A percentile compares a stretch with the other conserved stretches of the same genome.
These are phyloP conservation scores for Galleria mellonella DNA, from an alignment of 1,140 invertebrate species.

Conservation along the genomic window DNA sequence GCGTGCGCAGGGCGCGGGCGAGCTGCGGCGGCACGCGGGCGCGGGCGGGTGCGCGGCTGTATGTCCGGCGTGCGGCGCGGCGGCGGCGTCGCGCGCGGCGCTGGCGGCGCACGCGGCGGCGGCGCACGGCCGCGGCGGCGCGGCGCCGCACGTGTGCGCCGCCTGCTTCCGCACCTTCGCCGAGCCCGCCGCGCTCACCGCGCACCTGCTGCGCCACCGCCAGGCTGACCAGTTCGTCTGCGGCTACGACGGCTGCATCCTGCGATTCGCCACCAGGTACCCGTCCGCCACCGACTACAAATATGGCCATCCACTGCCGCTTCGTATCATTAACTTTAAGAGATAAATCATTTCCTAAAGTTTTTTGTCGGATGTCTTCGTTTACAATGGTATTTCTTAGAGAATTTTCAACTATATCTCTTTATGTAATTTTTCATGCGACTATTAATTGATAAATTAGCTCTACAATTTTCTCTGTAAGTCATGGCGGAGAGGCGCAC, in stretches of 20 bases:
- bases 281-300: no score
- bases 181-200: conserved; percentile 18
- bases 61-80: conserved; percentile 25
- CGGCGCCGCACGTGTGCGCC: conserved; percentile 29
- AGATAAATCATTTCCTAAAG: no score
- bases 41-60: conserved; percentile 7
- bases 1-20: conserved; percentile 14
- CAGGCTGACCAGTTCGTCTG: conserved; percentile 50
- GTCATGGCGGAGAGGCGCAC: no score
- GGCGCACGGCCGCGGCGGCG: conserved; percentile 12
- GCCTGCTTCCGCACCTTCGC: conserved; percentile 27
- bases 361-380: no score
- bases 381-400: no score
- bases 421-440: no score
- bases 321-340: no score
- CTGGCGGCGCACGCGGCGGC: conserved; percentile 31
- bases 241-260: conserved; percentile 51
- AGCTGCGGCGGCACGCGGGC: conserved; percentile 29
- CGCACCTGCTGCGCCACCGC: conserved; percentile 42
- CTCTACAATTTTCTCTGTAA: no score
- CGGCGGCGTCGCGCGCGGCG: conserved; percentile 15
- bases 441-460: no score
- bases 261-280: conserved; percentile 44
- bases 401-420: no score
- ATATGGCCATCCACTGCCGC: no score